Evolutionary conservation across 2,888 invertebrate genomes (phyloP), one percentile per base, ranked within the genome.

Genomic region (Nomada flava): DNA sequence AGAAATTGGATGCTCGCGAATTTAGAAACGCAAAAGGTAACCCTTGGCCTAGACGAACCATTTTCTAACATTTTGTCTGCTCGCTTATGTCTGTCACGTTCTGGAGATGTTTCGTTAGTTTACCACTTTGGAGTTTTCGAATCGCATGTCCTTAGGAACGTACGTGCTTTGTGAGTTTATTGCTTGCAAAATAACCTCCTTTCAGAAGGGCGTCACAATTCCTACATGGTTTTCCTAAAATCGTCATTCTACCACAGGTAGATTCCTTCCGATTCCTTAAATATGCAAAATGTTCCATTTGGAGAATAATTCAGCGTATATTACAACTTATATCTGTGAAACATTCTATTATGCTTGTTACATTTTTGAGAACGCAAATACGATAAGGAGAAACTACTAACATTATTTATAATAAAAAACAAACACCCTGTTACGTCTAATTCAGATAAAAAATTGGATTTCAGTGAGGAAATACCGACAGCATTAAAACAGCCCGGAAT

Each of bases 81-180:
- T 73, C 74, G 63, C 15, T 64, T 50, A 73, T 57, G 74, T 44
- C 50, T 20, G 76, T 77, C 76, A 77, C 76, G 76, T 77, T 10
- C 64, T 52, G 18, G 18, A 29, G 65, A 77, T 77, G 64, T 74
- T 59, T 64, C 64, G 74, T 77, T 77, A 77, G 74, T 77, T 73
- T 73, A 74, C 76, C 74, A 64, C 74, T 77, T 77, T 77, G 52
- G 73, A 65, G 74, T 44, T 60, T 64, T 65, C 29, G 57, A 60
- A 65, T 63, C 50, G 74, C 64, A 29, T 65, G 74, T 65, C 76
- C 74, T 77, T 59, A 47, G 65, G 20, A 65, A 60, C 42, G 64
- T 65, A 77, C 76, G 76, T 77, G 76, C 74, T 59, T 52, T 55
- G 74, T 7, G 50, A 74, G 74, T 73, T 59, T 68, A 68, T 75